Conservation (phyloP, 2,888 invertebrate genomes). For the Lepidochitona cinerea region DNA sequence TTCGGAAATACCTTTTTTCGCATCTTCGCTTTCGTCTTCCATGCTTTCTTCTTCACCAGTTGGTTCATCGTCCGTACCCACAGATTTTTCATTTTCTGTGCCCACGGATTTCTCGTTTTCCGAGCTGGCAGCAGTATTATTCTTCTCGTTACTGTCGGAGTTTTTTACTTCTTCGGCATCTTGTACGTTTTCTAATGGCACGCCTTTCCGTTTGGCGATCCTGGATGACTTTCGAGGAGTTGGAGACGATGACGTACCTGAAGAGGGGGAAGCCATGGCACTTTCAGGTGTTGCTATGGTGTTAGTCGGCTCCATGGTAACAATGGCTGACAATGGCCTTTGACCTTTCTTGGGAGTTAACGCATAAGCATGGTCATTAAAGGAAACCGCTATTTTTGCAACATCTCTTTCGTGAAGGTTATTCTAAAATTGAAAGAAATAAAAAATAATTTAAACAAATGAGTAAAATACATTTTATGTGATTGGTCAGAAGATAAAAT, state of each 20-base stretch:
- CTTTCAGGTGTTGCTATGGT: too few species aligned
- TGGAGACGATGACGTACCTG: background rate
- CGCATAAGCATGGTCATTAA: constrained; percentile 54
- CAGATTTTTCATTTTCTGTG: background rate
- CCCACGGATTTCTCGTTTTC: background rate
- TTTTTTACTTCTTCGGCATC: background rate
- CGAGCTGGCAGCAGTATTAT: too few species aligned
- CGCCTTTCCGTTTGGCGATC: background rate
- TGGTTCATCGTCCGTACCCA: background rate
- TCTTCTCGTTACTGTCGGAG: too few species aligned
- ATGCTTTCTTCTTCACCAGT: background rate
- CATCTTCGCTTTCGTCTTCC: background rate
- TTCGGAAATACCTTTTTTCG: background rate
- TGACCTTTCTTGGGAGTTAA: constrained; percentile 35
- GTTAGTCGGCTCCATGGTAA: background rate
- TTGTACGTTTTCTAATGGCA: background rate
- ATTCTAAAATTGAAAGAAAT: constrained; percentile 24
- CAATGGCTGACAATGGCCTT: background rate
- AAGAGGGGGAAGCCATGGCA: background rate
- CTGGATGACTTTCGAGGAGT: background rate
- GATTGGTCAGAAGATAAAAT: too few species aligned
- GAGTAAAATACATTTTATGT: too few species aligned
- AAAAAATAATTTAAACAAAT: too few species aligned
- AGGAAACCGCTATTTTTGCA: constrained; percentile 38
- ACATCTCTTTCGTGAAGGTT: constrained; percentile 7